A percentile compares a stretch with the other conserved stretches of the same genome.
Evolutionary conservation across 2,113 vertebrate genomes (phyloP).

Genomic region (Etheostoma cragini): DNA sequence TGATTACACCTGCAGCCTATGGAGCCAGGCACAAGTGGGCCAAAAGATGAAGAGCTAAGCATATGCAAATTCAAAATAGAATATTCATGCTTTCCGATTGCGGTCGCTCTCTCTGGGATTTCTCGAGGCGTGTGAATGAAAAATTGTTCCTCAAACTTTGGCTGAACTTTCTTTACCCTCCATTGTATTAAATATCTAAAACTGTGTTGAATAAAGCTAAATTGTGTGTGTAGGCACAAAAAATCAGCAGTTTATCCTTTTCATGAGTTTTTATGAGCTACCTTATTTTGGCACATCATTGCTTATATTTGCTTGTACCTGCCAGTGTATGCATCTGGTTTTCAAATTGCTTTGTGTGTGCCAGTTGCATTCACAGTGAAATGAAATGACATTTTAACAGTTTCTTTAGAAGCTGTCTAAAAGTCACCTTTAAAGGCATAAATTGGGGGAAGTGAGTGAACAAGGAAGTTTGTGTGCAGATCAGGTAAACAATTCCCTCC

Average conservation of each 20-base stretch:
- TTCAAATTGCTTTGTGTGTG: constrained; percentile 35
- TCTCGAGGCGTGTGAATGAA: constrained; percentile 69
- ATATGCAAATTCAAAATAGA: constrained; percentile 77
- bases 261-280: constrained; percentile 4
- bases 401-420: constrained; percentile 31
- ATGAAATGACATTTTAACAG: constrained; percentile 31
- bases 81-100: constrained; percentile 80
- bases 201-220: constrained; percentile 28
- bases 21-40: constrained; percentile 57
- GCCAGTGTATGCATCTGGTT: constrained; percentile 37
- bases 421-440: constrained; percentile 52
- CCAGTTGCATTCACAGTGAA: constrained; percentile 8
- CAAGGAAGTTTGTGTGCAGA: constrained; percentile 29
- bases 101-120: constrained; percentile 63
- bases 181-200: constrained; percentile 68
- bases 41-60: constrained; percentile 69
- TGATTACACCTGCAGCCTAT: constrained; percentile 73
- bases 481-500: constrained; percentile 7
- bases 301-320: constrained; percentile 23
- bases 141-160: constrained; percentile 77
- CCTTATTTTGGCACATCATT: constrained; percentile 6
- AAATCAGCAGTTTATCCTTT: constrained; percentile 27
- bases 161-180: constrained; percentile 75
- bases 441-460: constrained; percentile 22
- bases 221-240: constrained; percentile 28